Conservation (phyloP, 2,113 vertebrate genomes). For the Sardina pilchardus region DNA sequence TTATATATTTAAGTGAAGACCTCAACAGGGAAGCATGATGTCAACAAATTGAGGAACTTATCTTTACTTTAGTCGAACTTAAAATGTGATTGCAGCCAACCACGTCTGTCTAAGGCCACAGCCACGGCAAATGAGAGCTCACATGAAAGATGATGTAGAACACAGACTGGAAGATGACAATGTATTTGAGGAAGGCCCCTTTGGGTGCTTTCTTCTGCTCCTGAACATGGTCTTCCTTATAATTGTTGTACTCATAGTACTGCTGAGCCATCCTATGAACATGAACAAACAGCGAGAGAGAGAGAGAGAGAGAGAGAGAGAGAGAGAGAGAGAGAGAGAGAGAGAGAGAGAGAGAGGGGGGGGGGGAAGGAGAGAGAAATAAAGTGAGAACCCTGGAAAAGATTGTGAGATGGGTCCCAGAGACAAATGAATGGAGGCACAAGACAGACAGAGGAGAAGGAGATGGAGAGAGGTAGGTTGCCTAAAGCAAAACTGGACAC, state of each 20-base stretch:
- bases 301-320: neutral
- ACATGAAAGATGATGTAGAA: constrained; percentile 87
- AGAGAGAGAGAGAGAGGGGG: neutral
- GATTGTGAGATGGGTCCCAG: neutral
- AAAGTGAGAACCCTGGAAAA: neutral
- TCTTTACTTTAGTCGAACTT: neutral
- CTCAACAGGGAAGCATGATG: neutral
- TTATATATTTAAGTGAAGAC: no score
- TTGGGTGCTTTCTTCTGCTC: constrained; percentile 75
- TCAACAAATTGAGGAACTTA: neutral
- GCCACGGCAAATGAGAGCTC: constrained; percentile 55
- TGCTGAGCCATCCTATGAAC: constrained; percentile 88
- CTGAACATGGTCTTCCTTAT: constrained; percentile 84
- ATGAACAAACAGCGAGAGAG: neutral
- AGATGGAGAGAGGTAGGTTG: neutral
- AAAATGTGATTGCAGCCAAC: neutral
- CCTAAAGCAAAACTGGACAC: no score
- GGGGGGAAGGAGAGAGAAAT: neutral
- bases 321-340: neutral
- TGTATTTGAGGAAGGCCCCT: constrained; percentile 78
- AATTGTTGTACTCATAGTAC: constrained; percentile 88
- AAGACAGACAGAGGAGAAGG: neutral
- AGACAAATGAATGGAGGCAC: no score
- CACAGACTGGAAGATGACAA: constrained; percentile 85
- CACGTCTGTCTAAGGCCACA: neutral